Evolutionary conservation across 2,888 invertebrate genomes (phyloP), one percentile per base, ranked within the genome.

Genomic region (Escarpia spicata): DNA sequence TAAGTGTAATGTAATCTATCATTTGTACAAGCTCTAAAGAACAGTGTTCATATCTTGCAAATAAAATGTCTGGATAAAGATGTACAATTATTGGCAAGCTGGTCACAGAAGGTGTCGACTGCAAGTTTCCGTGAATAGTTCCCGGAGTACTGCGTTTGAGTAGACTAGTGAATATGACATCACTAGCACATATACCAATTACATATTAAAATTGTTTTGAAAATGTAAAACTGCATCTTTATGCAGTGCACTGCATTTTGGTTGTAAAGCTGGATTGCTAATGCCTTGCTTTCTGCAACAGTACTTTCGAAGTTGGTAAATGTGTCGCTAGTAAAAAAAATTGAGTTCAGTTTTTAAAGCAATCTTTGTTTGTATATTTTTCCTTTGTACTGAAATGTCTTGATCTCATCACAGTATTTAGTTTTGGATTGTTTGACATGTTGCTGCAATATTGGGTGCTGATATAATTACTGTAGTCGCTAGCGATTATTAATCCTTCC

Each of bases 231-330:
- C 75, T 75, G 52, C 10, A 52, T 75, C 3, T 75, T 75, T 26
- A 75, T 75, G 75, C 75, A 75, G 19, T 75, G 75, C 26, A 75
- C 19, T 26, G 26, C 3, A 9, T n/a, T 75, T 75, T 26, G n/a
- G 26, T 26, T 26, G 75, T 75, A 75, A 75, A 75, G 2, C 26
- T 26, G 75, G n/a, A 75, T 75, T 75, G 26, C 4, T 75, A 75
- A 26, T 75, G n/a, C 26, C 75, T 75, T 75, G 75, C 75, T 75
- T 75, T 75, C 75, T n/a, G n/a, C 75, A 75, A 75, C 75, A 75
- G 6, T 75, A 26, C 75, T 75, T 75, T 75, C 75, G 75, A 75
- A 26, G n/a, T 75, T 75, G 75, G 75, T 75, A 75, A n/a, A 75
- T 75, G n/a, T 75, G 19, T 26, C 75, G 1, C 6, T 6, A 75